A percentile compares a stretch with the other conserved stretches of the same genome.
Conservation (phyloP, 2,888 invertebrate genomes). For the Aspidiotus rigidus region DNA sequence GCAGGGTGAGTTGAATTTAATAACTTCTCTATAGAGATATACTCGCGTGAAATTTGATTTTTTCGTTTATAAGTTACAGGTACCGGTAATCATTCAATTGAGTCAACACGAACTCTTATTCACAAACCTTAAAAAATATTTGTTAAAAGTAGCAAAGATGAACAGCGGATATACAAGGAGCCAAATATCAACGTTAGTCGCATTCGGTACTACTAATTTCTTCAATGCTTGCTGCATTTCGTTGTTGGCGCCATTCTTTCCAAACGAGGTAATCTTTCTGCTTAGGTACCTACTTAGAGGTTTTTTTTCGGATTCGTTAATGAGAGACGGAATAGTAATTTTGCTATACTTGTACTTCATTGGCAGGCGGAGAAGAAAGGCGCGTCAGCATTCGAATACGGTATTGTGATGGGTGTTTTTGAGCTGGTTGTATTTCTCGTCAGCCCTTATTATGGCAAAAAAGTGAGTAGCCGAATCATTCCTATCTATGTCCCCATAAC, state of each 20-base stretch:
- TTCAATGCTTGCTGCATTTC: slow-evolving; percentile 76
- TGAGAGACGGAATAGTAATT: no score
- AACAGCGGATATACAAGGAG: slow-evolving; percentile 47
- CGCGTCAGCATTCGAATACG: slow-evolving; percentile 71
- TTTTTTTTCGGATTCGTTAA: no score
- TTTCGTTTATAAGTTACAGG: no score
- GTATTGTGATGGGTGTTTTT: slow-evolving; percentile 77
- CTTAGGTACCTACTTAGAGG: no score
- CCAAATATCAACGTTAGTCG: slow-evolving; percentile 68
- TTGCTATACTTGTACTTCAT: slow-evolving; percentile 23
- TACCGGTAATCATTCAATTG: no score
- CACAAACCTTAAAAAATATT: no score
- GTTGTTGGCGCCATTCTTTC: slow-evolving; percentile 76
- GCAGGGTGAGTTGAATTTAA: no score
- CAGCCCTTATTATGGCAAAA: slow-evolving; percentile 72
- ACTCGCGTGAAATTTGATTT: no score
- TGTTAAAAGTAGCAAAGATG: no score
- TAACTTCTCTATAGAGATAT: no score
- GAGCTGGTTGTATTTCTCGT: slow-evolving; percentile 72
- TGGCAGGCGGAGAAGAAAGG: slow-evolving; percentile 71
- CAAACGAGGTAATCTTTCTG: slow-evolving; percentile 57
- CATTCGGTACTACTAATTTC: slow-evolving; percentile 72
- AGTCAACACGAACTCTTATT: no score
- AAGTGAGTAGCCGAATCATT: slow-evolving; percentile 45
- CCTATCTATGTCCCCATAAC: no score